A percentile compares a stretch with the other conserved stretches of the same genome.
phyloP scores from a whole-genome alignment of 2,888 invertebrate genomes.

The Cheilosia scutellata region DNA sequence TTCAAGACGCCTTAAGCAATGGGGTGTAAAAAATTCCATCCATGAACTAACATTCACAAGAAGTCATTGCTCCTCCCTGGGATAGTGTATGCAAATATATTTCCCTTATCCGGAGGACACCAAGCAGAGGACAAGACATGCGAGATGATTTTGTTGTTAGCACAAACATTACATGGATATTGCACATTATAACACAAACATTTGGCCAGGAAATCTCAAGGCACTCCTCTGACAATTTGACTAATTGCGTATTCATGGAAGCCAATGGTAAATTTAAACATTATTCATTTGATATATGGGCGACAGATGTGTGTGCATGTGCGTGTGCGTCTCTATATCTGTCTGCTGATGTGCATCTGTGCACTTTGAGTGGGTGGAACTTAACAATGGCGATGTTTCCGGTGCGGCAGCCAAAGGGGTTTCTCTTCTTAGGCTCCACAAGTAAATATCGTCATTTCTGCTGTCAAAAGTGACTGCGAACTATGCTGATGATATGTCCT shows the following conservation, averaged over 20 bases:
- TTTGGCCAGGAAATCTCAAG: slow-evolving; percentile 68
- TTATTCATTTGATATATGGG: slow-evolving; percentile 62
- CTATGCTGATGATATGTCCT: slow-evolving; percentile 30
- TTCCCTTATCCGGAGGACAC: slow-evolving; percentile 15
- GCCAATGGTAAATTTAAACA: slow-evolving; percentile 66
- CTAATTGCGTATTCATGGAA: slow-evolving; percentile 74
- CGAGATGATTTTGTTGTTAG: slow-evolving; percentile 69
- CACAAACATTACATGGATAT: slow-evolving; percentile 68
- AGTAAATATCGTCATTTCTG: slow-evolving; percentile 26
- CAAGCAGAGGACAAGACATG: slow-evolving; percentile 50
- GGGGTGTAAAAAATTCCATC: slow-evolving; percentile 22
- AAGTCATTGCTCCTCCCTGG: neutral
- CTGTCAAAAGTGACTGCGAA: slow-evolving; percentile 37
- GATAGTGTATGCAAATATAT: slow-evolving; percentile 46
- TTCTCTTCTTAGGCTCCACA: neutral
- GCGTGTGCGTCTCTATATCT: neutral
- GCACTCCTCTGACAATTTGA: slow-evolving; percentile 65
- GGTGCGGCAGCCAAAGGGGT: neutral
- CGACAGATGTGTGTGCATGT: neutral
- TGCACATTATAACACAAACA: slow-evolving; percentile 60
- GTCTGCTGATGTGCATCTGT: slow-evolving; percentile 24
- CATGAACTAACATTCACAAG: slow-evolving; percentile 2
- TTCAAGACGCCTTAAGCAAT: slow-evolving; percentile 21
- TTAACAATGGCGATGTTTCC: slow-evolving; percentile 9
- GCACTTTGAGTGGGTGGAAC: slow-evolving; percentile 7